phyloP scores from a whole-genome alignment of 92 coral and sea anemone species.

The Porites divaricata region DNA sequence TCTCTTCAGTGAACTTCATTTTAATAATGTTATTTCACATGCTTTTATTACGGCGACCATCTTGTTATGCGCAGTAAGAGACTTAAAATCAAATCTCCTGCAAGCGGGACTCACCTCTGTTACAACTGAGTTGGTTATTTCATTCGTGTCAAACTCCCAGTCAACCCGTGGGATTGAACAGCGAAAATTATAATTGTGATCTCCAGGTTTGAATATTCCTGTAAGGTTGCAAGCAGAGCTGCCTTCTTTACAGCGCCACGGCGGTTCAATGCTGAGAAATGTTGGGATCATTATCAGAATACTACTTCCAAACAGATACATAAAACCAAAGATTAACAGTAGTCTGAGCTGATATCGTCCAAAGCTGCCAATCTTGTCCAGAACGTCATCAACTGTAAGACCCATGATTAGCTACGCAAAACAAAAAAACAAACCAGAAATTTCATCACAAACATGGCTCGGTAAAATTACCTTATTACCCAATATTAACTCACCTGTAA shows the following conservation, averaged over 20 bases:
- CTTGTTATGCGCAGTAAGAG: no score
- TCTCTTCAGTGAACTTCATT: no score
- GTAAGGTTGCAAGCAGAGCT: constrained; percentile 61
- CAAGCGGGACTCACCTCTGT: not conserved
- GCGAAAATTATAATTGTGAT: constrained; percentile 57
- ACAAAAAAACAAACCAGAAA: not conserved
- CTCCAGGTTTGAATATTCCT: constrained; percentile 49
- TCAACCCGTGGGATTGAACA: constrained; percentile 68
- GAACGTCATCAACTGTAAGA: constrained; percentile 38
- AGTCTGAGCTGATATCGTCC: constrained; percentile 67
- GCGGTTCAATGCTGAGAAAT: constrained; percentile 1
- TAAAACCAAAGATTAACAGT: constrained; percentile 49
- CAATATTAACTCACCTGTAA: no score
- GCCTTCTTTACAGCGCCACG: constrained; percentile 65
- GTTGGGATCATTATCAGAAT: not conserved
- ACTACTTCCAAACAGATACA: not conserved
- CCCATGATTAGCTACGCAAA: not conserved
- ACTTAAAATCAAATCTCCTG: no score
- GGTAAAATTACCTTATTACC: no score
- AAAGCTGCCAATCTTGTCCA: constrained; percentile 78
- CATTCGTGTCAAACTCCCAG: constrained; percentile 73
- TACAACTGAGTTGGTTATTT: constrained; percentile 4
- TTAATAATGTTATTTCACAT: no score
- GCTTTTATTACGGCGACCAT: no score
- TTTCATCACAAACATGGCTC: no score